phyloP scores from a whole-genome alignment of 2,113 vertebrate species.

The Siphamia tubifer region DNA sequence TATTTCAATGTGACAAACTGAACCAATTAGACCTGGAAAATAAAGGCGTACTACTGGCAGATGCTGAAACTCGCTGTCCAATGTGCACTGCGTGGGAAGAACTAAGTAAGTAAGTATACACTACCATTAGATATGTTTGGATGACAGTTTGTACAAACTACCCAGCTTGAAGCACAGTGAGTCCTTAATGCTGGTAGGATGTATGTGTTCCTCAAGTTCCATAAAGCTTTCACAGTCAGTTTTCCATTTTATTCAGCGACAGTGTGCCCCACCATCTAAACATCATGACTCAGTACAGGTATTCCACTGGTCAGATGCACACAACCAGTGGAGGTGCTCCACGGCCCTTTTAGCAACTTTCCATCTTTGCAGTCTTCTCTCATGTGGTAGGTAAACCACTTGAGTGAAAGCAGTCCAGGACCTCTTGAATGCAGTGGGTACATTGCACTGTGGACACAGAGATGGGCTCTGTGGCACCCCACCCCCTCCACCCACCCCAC shows the following conservation, averaged over 20 bases:
- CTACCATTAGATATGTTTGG: too few species aligned
- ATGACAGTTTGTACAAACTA: too few species aligned
- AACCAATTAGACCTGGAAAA: too few species aligned
- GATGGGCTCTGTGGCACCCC: conserved; percentile 27
- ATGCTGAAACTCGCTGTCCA: too few species aligned
- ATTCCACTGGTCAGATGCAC: conserved; percentile 5
- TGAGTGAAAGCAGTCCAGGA: conserved; percentile 32
- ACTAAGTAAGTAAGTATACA: too few species aligned
- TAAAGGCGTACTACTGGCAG: too few species aligned
- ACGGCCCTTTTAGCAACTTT: conserved; percentile 17
- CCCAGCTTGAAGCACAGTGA: too few species aligned
- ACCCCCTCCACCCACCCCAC: too few species aligned
- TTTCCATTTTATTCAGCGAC: conserved; percentile 20
- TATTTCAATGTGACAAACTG: too few species aligned
- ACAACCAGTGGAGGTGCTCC: not conserved
- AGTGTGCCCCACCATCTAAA: conserved; percentile 16
- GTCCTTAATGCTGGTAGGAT: not conserved
- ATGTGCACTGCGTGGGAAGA: too few species aligned
- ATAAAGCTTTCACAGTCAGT: conserved; percentile 1
- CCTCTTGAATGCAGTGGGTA: not conserved
- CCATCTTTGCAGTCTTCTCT: conserved; percentile 24
- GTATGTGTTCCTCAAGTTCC: conserved; percentile 20
- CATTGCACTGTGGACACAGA: not conserved
- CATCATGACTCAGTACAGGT: conserved; percentile 8
- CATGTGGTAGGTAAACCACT: conserved; percentile 3